A percentile compares a stretch with the other conserved stretches of the same genome.
Conservation (phyloP, 1,140 invertebrate species). For the Sycophaga agraensis region DNA sequence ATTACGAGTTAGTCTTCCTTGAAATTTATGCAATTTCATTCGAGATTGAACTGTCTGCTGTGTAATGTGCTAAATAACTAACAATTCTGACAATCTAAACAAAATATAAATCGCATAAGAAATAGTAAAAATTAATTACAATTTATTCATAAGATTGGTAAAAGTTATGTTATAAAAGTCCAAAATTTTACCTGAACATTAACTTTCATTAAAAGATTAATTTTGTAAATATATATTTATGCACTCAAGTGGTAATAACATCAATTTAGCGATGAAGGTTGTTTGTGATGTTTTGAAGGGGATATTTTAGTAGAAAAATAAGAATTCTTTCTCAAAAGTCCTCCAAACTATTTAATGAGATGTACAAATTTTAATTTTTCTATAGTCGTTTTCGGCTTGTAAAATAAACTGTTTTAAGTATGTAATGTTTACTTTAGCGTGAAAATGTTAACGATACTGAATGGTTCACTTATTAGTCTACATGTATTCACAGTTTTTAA, state of each 20-base stretch:
- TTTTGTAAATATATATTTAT: constrained; percentile 28
- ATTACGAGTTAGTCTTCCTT: constrained; percentile 12
- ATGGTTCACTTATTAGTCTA: background rate
- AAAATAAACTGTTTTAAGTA: constrained; percentile 18
- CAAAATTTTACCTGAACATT: constrained; percentile 8
- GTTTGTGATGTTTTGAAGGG: background rate
- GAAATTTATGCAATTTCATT: background rate
- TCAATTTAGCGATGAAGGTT: constrained; percentile 6
- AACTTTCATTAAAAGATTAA: constrained; percentile 9
- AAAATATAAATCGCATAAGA: constrained; percentile 10
- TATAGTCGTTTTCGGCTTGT: constrained; percentile 4
- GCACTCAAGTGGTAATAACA: constrained; percentile 5
- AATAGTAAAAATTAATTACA: constrained; percentile 20
- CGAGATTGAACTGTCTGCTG: constrained; percentile 4
- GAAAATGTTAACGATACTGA: constrained; percentile 13
- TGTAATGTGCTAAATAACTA: constrained; percentile 17
- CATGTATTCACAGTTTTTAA: constrained; percentile 11
- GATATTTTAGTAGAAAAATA: background rate
- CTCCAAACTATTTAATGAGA: constrained; percentile 1
- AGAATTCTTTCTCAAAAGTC: background rate
- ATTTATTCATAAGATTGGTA: constrained; percentile 15
- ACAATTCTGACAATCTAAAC: constrained; percentile 25
- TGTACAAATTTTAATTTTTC: constrained; percentile 23
- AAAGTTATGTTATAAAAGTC: background rate
- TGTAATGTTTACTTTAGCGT: constrained; percentile 6